Conservation (phyloP, 2,113 vertebrate species). For the Saccopteryx bilineata region DNA sequence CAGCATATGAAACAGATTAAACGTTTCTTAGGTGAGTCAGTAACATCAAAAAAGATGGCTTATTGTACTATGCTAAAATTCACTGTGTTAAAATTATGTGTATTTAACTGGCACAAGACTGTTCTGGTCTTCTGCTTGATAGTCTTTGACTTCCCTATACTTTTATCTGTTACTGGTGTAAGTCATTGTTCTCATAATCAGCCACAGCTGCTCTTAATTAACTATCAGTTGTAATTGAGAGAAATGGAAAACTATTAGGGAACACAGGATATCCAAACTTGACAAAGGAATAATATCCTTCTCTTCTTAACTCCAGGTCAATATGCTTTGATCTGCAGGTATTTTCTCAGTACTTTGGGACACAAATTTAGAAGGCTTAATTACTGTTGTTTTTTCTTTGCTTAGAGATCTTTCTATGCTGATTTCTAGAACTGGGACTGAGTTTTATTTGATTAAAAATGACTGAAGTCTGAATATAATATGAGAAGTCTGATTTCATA, state of each 20-base stretch:
- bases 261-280: not conserved
- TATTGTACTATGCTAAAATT: not conserved
- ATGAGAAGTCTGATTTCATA: not conserved
- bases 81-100: not conserved
- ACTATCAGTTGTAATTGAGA: constrained; percentile 29
- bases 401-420: not conserved
- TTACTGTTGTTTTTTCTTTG: not conserved
- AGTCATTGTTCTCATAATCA: not conserved
- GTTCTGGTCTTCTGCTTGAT: not conserved
- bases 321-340: not conserved
- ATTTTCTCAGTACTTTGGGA: not conserved
- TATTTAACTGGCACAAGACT: not conserved
- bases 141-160: not conserved
- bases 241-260: constrained; percentile 11
- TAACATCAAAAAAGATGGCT: not conserved
- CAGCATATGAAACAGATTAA: not conserved
- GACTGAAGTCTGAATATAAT: constrained; percentile 11
- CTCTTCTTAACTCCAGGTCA: constrained; percentile 23
- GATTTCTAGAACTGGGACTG: not conserved
- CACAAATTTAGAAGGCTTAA: not conserved
- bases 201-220: not conserved
- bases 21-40: not conserved
- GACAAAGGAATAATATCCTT: not conserved
- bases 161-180: constrained; percentile 36
- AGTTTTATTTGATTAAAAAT: constrained; percentile 20